These are phyloP conservation scores for Anser cygnoides DNA, from an alignment of 2,113 vertebrate genomes.

Conservation along the genomic window DNA sequence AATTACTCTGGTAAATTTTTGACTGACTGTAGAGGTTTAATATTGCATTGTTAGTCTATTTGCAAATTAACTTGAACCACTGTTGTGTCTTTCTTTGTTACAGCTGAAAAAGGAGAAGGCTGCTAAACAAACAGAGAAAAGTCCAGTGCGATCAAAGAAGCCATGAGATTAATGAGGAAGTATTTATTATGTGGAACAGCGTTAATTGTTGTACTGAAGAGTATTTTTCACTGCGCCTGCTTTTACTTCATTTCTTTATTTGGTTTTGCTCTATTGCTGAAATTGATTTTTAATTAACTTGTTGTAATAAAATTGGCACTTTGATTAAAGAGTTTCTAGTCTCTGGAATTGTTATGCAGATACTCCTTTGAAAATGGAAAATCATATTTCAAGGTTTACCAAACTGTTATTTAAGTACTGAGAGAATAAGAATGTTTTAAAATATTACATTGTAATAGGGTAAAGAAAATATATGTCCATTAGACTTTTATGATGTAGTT, in stretches of 20 bases:
- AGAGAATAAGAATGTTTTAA: neutral
- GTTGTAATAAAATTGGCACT: neutral
- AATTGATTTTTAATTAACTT: neutral
- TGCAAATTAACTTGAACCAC: neutral
- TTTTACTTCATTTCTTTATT: neutral
- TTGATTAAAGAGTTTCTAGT: neutral
- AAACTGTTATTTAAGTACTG: neutral
- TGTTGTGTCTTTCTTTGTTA: slow-evolving; percentile 40
- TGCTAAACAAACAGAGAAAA: slow-evolving; percentile 61
- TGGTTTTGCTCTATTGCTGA: neutral
- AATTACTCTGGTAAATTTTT: neutral
- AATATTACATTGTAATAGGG: neutral
- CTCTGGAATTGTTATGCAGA: neutral
- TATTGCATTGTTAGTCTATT: neutral
- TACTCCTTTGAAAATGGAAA: neutral
- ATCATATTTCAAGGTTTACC: neutral
- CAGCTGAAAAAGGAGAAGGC: slow-evolving; percentile 77
- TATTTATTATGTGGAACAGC: neutral
- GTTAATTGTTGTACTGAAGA: neutral
- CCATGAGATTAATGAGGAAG: slow-evolving; percentile 15
- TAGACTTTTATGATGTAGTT: neutral
- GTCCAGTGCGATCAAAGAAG: slow-evolving; percentile 41
- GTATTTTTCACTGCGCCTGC: neutral
- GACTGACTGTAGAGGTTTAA: neutral
- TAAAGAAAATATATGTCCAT: neutral